Evolutionary conservation across 2,797 vertebrate species (phyloP), one percentile per base, ranked within the genome.

Genomic region (Schizopygopsis pylzovi): DNA sequence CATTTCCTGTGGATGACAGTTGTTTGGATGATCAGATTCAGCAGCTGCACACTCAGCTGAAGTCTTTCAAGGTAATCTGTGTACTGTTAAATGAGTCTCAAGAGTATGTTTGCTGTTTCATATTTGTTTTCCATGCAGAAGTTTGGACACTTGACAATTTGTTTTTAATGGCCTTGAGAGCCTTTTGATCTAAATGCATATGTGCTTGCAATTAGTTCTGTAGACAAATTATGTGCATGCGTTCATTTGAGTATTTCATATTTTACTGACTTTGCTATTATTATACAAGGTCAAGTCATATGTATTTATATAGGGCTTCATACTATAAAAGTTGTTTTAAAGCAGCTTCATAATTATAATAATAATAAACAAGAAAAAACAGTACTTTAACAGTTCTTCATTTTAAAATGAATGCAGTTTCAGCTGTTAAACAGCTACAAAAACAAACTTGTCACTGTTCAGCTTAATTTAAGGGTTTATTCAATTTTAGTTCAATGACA

Each of bases 1-100:
- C 98, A 52, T 99, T 99, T 91, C 85, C 87, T 1, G 95, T 98
- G 90, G 96, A 97, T 0, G 96, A 98, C 90, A n/a, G 89, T 87
- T 96, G 96, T 83, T 90, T 97, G 85, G 96, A 97, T 89, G 96
- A 96, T 54, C 95, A 95, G 80, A 96, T 93, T 0, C 93, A 94
- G 91, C 88, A 85, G 7, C 92, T 98, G 79, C 95, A 98, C 87
- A 89, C 92, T 81, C 95, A 97, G 92, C 95, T 99, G 63, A 94
- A 92, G 90, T 90, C 85, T 0, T 94, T 99, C 13, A 97, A 93
- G 94, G 98, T 99, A 59, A 77, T 43, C 41, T 70, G 41, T 70
- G 45, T 70, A 43, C 13, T 8, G 13, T 49, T 45, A n/a, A 75
- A 4, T 54, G 0, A 37, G n/a, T 45, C 18, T 43, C 11, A 16